phyloP scores from a whole-genome alignment of 2,888 invertebrate genomes.

The Sinodicranocentrus sp. region DNA sequence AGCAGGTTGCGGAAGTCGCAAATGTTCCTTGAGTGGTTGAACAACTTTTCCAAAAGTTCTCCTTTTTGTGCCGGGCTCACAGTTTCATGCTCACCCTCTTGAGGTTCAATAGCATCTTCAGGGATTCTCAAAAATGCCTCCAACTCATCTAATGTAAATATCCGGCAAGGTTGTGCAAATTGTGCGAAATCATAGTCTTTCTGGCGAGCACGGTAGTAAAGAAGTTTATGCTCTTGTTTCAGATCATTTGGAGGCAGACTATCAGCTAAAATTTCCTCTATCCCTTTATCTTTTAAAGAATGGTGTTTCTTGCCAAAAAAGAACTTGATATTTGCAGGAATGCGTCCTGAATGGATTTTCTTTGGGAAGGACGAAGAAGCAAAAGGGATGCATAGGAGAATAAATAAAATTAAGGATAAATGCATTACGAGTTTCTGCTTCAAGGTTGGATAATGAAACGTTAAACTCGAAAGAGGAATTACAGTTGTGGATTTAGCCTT shows the following conservation, averaged over 20 bases:
- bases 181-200: conserved; percentile 59
- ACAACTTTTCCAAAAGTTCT: conserved; percentile 30
- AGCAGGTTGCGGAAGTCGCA: conserved; percentile 57
- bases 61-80: conserved; percentile 31
- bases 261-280: background rate
- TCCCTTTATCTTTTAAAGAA: background rate
- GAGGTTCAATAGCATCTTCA: conserved; percentile 15
- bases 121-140: conserved; percentile 35
- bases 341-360: conserved; percentile 16
- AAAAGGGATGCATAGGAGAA: too few species aligned
- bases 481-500: too few species aligned
- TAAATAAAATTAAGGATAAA: too few species aligned
- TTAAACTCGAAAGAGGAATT: too few species aligned
- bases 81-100: conserved; percentile 9
- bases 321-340: conserved; percentile 8
- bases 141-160: conserved; percentile 28
- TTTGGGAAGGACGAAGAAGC: too few species aligned
- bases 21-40: conserved; percentile 44
- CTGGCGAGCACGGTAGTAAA: conserved; percentile 19
- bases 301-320: background rate
- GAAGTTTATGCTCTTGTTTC: conserved; percentile 1
- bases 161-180: conserved; percentile 48
- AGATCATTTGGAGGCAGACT: conserved; percentile 3
- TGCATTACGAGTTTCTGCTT: too few species aligned
- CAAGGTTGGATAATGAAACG: too few species aligned